Percentiles rank a stretch among this genome's conserved stretches.
phyloP scores from a whole-genome alignment of 2,113 vertebrate species.

The Chascanopsetta lugubris region DNA sequence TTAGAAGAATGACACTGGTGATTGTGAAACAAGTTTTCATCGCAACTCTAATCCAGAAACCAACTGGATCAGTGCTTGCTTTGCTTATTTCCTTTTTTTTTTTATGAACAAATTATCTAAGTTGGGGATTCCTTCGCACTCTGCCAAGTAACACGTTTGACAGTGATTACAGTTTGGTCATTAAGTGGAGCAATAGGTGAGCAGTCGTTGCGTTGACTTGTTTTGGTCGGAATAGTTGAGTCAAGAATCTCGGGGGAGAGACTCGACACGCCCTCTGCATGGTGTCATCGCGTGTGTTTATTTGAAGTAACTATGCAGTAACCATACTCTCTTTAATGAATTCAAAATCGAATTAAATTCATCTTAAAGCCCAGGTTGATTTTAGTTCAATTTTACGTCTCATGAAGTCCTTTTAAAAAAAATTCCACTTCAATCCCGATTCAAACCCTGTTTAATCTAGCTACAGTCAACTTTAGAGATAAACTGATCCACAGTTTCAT shows the following conservation, averaged over 20 bases:
- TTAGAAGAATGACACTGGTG: too few species aligned
- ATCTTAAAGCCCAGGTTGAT: too few species aligned
- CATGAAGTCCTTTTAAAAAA: too few species aligned
- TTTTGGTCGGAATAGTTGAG: conserved; percentile 2
- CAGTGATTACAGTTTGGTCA: not conserved
- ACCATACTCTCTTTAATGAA: too few species aligned
- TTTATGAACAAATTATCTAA: too few species aligned
- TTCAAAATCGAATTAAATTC: too few species aligned
- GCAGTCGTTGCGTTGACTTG: conserved; percentile 8
- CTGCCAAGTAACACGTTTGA: not conserved
- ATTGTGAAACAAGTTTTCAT: too few species aligned
- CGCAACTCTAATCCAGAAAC: too few species aligned
- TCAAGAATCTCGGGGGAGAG: conserved; percentile 11
- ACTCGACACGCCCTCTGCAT: conserved; percentile 13
- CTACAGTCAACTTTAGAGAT: not conserved
- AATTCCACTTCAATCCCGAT: not conserved
- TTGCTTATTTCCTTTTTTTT: too few species aligned
- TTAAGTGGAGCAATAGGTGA: not conserved
- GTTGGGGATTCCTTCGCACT: too few species aligned
- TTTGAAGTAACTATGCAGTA: conserved; percentile 7
- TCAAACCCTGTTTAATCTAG: conserved; percentile 1
- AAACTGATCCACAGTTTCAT: not conserved
- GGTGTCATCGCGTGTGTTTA: conserved; percentile 4
- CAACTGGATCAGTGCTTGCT: too few species aligned
- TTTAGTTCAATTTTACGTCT: too few species aligned